Evolutionary conservation across 2,797 vertebrate species (phyloP).

Genomic region (Sylvilagus floridanus): DNA sequence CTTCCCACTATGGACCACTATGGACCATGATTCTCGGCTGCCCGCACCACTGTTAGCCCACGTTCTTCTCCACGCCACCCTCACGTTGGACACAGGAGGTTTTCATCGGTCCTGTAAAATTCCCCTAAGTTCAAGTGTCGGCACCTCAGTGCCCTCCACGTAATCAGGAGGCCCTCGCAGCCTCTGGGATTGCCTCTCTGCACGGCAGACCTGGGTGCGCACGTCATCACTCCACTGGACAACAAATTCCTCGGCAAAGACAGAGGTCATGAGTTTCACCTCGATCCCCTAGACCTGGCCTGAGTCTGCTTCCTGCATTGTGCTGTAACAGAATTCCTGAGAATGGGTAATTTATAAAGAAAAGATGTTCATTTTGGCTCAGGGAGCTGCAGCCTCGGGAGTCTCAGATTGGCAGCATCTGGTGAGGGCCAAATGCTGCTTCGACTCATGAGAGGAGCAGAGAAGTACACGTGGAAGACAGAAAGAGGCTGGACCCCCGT

Average conservation of each 20-base stretch:
- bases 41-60: no score
- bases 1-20: rapidly evolving
- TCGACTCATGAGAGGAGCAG: not conserved
- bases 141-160: not conserved
- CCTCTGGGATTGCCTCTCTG: no score
- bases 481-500: not conserved
- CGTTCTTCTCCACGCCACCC: not conserved
- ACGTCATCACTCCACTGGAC: no score
- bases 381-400: not conserved
- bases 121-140: not conserved
- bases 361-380: not conserved
- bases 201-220: rapidly evolving
- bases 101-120: not conserved
- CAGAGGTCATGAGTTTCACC: no score
- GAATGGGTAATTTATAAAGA: not conserved
- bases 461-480: not conserved
- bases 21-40: not conserved
- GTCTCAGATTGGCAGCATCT: not conserved
- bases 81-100: not conserved
- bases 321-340: not conserved
- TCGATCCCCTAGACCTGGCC: not conserved
- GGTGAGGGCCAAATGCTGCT: not conserved
- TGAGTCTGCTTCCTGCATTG: not conserved
- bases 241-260: not conserved
- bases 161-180: not conserved